Evolutionary conservation across 2,797 vertebrate genomes (phyloP), one percentile per base, ranked within the genome.

Genomic region (Bufotes viridis): DNA sequence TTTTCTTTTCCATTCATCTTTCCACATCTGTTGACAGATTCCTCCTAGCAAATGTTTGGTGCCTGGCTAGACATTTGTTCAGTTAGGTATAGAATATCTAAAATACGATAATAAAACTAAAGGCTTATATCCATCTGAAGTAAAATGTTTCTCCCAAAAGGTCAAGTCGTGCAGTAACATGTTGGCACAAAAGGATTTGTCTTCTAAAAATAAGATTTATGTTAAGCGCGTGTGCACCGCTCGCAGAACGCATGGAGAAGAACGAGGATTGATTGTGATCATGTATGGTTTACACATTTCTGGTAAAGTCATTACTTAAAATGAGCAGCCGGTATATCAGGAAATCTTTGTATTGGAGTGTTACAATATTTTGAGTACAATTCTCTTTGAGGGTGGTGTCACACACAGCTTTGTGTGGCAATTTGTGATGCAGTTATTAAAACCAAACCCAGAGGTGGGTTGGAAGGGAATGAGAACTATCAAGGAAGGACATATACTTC

Each of bases 11-110:
- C 42, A 81, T 79, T 82, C 75, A 72, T 88, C 86, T 72, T 34
- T 79, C 63, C 70, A 67, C 88, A 86, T 83, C 61, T 89, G 88
- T 87, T 89, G 88, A 89, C 22, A 79, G 88, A 89, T 82, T 79
- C 53, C 55, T 26, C 63, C 57, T 72, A 26, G 85, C 88, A 89
- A 89, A 86, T 89, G 88, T 61, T 82, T 81, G 78, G 70, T 82
- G 84, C 67, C 78, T 86, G 55, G 80, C 49, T 58, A 60, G 60
- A 79, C 88, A 89, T 83, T 89, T 89, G 88, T 87, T 87, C 84
- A 89, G 29, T 29, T 49, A 53, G 49, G 74, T 82, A 89, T 83
- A 87, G 85, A 63, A 87, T 89, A 78, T 89, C 80, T 63, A 72
- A 67, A 82, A 87, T 78, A 86, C 34, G 7, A 65, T 75, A 78